Evolutionary conservation across 2,113 vertebrate species (phyloP).

Genomic region (Saguinus imperator): DNA sequence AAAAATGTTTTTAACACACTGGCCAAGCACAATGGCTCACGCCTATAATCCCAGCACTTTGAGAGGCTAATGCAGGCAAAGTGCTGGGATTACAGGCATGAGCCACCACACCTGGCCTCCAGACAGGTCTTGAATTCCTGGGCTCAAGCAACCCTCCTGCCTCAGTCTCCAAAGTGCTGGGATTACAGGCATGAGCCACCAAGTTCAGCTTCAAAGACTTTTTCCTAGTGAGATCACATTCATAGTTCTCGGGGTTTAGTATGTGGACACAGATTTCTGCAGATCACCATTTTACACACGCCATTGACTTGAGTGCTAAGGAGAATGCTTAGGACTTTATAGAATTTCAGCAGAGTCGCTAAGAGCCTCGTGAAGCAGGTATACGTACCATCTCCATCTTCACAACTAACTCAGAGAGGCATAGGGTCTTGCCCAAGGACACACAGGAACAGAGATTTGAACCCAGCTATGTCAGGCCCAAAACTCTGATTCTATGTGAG

Average conservation of each 20-base stretch:
- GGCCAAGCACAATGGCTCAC: no score
- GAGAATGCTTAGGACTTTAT: not conserved
- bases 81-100: no score
- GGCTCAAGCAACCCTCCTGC: no score
- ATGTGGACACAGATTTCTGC: rapidly evolving
- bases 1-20: no score
- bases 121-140: no score
- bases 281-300: not conserved
- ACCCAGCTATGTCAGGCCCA: not conserved
- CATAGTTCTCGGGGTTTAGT: not conserved
- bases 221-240: not conserved
- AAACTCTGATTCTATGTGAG: not conserved
- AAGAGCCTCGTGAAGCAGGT: not conserved
- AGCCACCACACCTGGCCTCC: no score
- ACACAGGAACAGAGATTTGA: not conserved
- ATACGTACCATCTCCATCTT: not conserved
- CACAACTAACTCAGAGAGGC: not conserved
- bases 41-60: no score
- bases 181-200: no score
- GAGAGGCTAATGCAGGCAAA: no score
- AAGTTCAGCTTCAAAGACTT: not conserved
- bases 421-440: not conserved
- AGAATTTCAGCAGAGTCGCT: not conserved
- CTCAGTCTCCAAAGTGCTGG: no score
- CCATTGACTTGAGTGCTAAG: no score